Evolutionary conservation across 2,888 invertebrate genomes (phyloP), one percentile per base, ranked within the genome.

Genomic region (Zhengitettix transpicula): DNA sequence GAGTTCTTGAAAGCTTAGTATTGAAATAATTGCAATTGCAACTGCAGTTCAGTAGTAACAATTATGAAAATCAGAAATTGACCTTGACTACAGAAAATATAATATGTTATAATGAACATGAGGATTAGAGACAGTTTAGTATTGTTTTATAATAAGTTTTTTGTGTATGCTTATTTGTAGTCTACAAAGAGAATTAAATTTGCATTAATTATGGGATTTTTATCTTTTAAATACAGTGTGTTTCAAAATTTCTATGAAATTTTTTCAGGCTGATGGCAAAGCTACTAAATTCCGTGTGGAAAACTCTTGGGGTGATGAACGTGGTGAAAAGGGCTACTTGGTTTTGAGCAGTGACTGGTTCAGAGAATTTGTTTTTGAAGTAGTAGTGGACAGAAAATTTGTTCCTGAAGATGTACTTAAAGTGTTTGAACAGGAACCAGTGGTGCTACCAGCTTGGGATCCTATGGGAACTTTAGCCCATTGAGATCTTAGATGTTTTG

Each of bases 301-400:
- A 73, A 94, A 94, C 72, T 91, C 91, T 0, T 91, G 93, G 86
- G 90, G 93, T 47, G 91, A 91, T 67, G 90, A 92, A 66, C 82
- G 86, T 59, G 90, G 88, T 28, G 81, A 90, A 63, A 92, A 92
- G 68, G 93, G 93, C 0, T 93, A 92, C 69, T 73, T 91, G 56
- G 75, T 89, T 42, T 85, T 93, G 80, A 85, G 87, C 0, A 79
- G 83, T 55, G 86, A 87, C 0, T 94, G 93, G 94, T 94, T 93
- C 73, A 81, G 81, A 65, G 89, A 91, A 69, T 91, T 88, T 68
- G 87, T 87, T 1, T 90, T 88, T 68, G 92, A 93, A 78, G 85
- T 91, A 64, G 93, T 89, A 2, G 83, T 93, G 40, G 92, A 93
- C 71, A 89, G 88, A 73, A 88, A 87, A 69, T 83, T 80, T 68